phyloP scores from a whole-genome alignment of 2,113 vertebrate genomes.

The Mesembrinibis cayennensis region DNA sequence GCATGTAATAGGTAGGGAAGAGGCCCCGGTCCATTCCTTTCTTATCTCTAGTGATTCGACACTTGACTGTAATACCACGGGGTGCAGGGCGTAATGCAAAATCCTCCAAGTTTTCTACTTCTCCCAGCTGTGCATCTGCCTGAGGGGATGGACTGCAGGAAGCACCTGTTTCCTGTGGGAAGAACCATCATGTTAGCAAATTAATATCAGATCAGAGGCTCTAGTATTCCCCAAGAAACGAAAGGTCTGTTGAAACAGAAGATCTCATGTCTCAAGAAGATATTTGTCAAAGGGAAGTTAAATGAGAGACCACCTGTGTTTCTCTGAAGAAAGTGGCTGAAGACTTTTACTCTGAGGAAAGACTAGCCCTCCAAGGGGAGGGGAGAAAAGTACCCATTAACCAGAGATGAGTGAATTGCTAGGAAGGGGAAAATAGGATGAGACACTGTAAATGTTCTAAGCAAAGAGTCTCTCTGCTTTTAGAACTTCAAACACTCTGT shows the following conservation, averaged over 20 bases:
- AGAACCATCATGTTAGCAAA: background rate
- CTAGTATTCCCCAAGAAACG: background rate
- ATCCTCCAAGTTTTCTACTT: conserved; percentile 87
- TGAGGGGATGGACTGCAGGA: conserved; percentile 69
- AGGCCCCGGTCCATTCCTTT: conserved; percentile 95
- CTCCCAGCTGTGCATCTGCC: conserved; percentile 74
- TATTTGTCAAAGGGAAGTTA: background rate
- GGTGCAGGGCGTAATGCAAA: conserved; percentile 89
- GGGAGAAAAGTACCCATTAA: background rate
- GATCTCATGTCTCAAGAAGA: background rate
- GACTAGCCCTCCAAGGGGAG: background rate
- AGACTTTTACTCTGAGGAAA: background rate
- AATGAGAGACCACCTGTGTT: background rate
- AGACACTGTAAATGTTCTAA: background rate
- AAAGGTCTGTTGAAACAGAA: background rate
- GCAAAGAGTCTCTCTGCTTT: background rate
- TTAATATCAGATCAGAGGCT: background rate
- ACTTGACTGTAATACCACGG: conserved; percentile 85
- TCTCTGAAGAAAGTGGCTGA: background rate
- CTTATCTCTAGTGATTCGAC: conserved; percentile 92
- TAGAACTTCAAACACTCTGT: background rate
- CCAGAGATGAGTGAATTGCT: background rate
- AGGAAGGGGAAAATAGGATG: background rate
- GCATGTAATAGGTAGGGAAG: conserved; percentile 97
- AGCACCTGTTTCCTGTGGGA: conserved; percentile 77